These are phyloP conservation scores for Agrotis ipsilon DNA, from an alignment of 2,888 invertebrate genomes.

Conservation along the genomic window DNA sequence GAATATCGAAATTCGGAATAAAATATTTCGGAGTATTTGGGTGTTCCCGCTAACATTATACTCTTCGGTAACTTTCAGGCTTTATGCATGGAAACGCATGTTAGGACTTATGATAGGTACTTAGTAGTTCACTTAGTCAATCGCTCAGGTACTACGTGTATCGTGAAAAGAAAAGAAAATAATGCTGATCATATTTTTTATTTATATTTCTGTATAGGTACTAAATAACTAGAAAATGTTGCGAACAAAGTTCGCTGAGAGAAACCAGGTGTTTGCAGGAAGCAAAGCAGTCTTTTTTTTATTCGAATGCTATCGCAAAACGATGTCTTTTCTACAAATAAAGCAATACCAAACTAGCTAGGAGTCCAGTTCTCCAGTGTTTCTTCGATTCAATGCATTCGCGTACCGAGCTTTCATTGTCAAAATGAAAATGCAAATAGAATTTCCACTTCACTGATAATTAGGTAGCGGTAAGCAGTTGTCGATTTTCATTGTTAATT, in stretches of 20 bases:
- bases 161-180: no score
- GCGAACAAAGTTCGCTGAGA: background rate
- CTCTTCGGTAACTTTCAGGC: conserved; percentile 24
- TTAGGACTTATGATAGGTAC: background rate
- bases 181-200: no score
- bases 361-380: background rate
- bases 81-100: conserved; percentile 6
- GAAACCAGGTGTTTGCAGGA: conserved; percentile 7
- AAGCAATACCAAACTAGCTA: conserved; percentile 15
- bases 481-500: conserved; percentile 16
- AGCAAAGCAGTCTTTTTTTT: conserved; percentile 8
- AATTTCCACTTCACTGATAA: conserved; percentile 37
- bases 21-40: no score
- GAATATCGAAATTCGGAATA: no score
- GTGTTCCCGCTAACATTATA: conserved; percentile 48
- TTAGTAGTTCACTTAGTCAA: no score
- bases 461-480: conserved; percentile 18
- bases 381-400: conserved; percentile 24
- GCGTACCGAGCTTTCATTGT: conserved; percentile 13
- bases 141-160: no score
- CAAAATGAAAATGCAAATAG: conserved; percentile 38
- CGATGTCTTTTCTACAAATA: conserved; percentile 13
- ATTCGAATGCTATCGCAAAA: background rate
- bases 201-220: no score
- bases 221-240: no score